These are phyloP conservation scores for Drosophila virilis DNA, from an alignment of 1,140 invertebrate species.

Conservation along the genomic window DNA sequence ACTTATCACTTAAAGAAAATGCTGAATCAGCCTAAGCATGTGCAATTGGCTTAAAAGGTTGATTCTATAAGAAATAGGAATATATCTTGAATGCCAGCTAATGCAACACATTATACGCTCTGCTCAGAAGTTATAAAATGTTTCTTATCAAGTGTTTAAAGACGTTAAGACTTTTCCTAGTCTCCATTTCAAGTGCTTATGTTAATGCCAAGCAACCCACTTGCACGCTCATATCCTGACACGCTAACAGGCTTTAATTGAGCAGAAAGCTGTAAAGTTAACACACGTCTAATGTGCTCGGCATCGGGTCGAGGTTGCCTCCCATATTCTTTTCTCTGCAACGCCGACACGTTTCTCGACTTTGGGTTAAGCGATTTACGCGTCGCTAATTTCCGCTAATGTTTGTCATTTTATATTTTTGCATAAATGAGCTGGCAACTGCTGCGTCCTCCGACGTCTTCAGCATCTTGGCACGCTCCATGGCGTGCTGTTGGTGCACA, in stretches of 20 bases:
- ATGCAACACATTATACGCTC: not conserved
- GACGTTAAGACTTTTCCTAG: not conserved
- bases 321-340: not conserved
- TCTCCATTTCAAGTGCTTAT: conserved; percentile 22
- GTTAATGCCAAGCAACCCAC: conserved; percentile 14
- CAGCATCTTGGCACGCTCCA: not conserved
- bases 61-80: no score
- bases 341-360: conserved; percentile 10
- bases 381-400: conserved; percentile 80
- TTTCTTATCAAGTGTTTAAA: not conserved
- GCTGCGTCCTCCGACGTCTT: conserved; percentile 13
- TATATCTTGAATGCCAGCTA: not conserved
- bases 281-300: conserved; percentile 33
- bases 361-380: conserved; percentile 74
- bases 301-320: conserved; percentile 24
- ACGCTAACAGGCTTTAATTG: conserved; percentile 49
- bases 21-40: no score
- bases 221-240: conserved; percentile 17
- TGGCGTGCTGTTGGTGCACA: conserved; percentile 13
- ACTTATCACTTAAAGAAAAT: no score
- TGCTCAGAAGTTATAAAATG: not conserved
- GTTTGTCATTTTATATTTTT: conserved; percentile 76
- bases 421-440: conserved; percentile 69
- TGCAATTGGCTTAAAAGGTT: no score
- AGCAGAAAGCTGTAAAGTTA: conserved; percentile 62